phyloP scores from a whole-genome alignment of 2,888 invertebrate species.

The Platynereis dumerilii region DNA sequence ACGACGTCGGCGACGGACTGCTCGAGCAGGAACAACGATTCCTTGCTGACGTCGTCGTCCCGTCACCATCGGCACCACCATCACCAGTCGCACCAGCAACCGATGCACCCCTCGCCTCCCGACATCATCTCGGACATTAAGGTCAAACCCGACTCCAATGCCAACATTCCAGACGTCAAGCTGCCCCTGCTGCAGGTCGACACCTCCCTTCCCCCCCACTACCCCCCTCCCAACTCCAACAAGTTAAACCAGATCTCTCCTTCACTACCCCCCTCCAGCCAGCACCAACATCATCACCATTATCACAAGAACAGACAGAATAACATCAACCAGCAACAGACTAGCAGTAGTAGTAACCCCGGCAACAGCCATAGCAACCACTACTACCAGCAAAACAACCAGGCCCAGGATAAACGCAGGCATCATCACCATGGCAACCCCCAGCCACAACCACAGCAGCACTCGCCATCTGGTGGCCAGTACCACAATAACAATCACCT shows the following conservation, averaged over 20 bases:
- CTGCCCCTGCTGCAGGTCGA: constrained; percentile 18
- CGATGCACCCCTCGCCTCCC: constrained; percentile 15
- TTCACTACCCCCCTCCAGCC: neutral
- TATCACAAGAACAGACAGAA: neutral
- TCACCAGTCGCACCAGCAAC: constrained; percentile 9
- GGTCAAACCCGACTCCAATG: constrained; percentile 2
- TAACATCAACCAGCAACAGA: neutral
- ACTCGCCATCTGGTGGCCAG: neutral
- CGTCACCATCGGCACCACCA: constrained; percentile 13
- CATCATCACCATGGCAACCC: neutral
- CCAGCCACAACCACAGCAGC: constrained; percentile 7
- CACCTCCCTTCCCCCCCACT: constrained; percentile 13
- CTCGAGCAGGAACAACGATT: neutral
- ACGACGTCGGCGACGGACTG: neutral
- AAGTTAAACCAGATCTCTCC: constrained; percentile 24
- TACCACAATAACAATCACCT: neutral
- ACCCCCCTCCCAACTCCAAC: neutral
- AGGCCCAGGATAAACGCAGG: neutral
- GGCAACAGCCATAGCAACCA: neutral
- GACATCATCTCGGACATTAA: constrained; percentile 19
- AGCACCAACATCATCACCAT: constrained; percentile 16
- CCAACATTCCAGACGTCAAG: constrained; percentile 19
- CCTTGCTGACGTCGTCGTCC: constrained; percentile 1
- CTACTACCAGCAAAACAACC: neutral
- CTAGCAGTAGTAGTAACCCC: neutral